Evolutionary conservation across 2,888 invertebrate species (phyloP).

Genomic region (Smittia sp.): DNA sequence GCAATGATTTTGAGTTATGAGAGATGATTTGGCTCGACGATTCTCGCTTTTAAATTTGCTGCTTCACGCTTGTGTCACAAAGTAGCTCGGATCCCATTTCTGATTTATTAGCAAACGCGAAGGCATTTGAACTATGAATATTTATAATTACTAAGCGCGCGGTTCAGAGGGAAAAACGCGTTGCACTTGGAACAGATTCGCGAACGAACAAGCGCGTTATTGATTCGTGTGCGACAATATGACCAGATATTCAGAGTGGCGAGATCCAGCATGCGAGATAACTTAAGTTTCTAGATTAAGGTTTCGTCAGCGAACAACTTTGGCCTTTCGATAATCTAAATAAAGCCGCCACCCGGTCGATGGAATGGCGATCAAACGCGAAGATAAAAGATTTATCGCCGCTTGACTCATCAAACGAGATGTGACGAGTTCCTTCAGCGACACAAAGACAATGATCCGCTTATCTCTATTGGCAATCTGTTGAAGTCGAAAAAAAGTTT

Average conservation of each 20-base stretch:
- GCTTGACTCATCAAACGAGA: no score
- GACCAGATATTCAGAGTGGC: not conserved
- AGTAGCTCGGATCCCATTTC: not conserved
- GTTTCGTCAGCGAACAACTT: not conserved
- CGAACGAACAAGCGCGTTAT: not conserved
- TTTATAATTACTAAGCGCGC: not conserved
- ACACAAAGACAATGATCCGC: no score
- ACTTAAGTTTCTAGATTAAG: slow-evolving; percentile 18
- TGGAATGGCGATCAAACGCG: no score
- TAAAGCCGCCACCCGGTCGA: no score
- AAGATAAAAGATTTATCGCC: no score
- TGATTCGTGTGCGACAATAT: not conserved
- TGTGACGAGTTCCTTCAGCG: no score
- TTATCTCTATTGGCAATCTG: no score
- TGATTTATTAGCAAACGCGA: not conserved
- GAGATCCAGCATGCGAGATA: not conserved
- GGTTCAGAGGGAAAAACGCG: not conserved
- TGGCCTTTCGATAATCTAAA: not conserved
- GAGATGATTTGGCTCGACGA: not conserved
- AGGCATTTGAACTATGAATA: not conserved
- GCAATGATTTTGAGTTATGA: slow-evolving; percentile 11
- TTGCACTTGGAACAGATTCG: slow-evolving; percentile 11
- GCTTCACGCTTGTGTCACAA: slow-evolving; percentile 8
- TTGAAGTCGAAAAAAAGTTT: no score
- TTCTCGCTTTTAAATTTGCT: not conserved